A percentile compares a stretch with the other conserved stretches of the same genome.
phyloP scores from a whole-genome alignment of 1,140 invertebrate species.

The Meloidogyne floridensis region DNA sequence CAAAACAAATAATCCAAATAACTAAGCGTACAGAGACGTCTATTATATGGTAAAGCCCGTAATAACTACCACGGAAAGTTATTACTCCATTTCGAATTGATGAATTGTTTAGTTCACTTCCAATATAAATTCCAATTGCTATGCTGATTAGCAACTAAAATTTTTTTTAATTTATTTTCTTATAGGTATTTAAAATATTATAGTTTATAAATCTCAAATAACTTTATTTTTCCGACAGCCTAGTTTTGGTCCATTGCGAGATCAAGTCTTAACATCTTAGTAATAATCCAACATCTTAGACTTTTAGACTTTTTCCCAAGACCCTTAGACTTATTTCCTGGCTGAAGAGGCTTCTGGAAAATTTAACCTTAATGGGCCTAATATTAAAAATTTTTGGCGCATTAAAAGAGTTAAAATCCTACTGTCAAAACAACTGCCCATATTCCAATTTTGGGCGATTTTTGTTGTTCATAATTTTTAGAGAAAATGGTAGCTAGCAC shows the following conservation, averaged over 20 bases:
- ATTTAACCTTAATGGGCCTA: no score
- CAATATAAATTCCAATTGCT: slow-evolving; percentile 31
- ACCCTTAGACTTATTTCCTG: no score
- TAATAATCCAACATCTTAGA: no score
- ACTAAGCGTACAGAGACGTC: slow-evolving; percentile 35
- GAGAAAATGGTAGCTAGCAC: slow-evolving; percentile 32
- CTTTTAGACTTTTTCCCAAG: no score
- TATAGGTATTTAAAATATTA: no score
- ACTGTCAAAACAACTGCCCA: slow-evolving; percentile 28
- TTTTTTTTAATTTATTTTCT: background rate
- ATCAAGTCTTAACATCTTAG: no score
- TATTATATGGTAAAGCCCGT: slow-evolving; percentile 36
- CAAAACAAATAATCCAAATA: slow-evolving; percentile 36
- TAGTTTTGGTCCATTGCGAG: no score
- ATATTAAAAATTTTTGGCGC: no score
- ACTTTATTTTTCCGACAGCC: no score
- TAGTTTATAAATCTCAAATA: no score
- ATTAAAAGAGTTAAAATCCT: no score
- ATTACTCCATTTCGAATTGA: slow-evolving; percentile 32
- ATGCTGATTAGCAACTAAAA: slow-evolving; percentile 19
- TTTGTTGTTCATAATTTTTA: slow-evolving; percentile 31
- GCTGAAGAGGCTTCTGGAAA: no score
- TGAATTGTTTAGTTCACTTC: slow-evolving; percentile 33
- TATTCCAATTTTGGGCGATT: slow-evolving; percentile 25
- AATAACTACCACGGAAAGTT: slow-evolving; percentile 25